Evolutionary conservation across 2,888 invertebrate species (phyloP), one percentile per base, ranked within the genome.

Genomic region (Archaeoteleia sp.): DNA sequence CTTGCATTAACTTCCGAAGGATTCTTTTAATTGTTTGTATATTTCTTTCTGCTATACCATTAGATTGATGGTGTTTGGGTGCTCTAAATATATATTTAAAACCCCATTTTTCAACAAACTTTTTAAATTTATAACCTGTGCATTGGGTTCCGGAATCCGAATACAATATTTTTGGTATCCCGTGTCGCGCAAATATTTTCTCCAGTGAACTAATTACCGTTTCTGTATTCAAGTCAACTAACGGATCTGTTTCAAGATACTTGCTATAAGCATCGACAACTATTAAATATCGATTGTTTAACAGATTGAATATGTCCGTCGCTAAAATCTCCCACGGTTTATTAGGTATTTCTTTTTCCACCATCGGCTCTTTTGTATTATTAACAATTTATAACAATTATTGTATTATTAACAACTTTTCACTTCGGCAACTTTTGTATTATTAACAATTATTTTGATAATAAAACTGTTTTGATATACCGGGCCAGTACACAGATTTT

Each of bases 181-280:
- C 70, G 20, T 46, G 34, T 29, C 46, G 25, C 6, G 62, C 20
- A 42, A 67, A 61, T 6, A 53, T 49, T 17, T 37, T 15, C 39
- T 69, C 66, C 23, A 66, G 27, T 15, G 8, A 6, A 4, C 13
- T 9, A 4, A 69, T 51, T 3, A 46, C 39, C n/a, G 14, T 35
- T 14, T 37, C 30, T 0, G 46, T 30, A n/a, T 37, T 40, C 23
- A 35, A 32, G 10, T 27, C 20, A 25, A 14, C 20, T 5, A 20
- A 5, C 20, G 20, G 3, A 12, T 32, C 7, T 6, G 48, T 27
- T 6, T 48, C 58, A 12, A 58, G 9, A 25, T 15, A 58, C 14
- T 58, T 58, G 29, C 48, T 46, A 15, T 30, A 69, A 71, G 54
- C 74, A 62, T 78, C 76, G 10, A 69, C 37, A 7, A 77, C 54